A percentile compares a stretch with the other conserved stretches of the same genome.
Conservation (phyloP, 2,888 invertebrate genomes). For the Theodoxus fluviatilis region DNA sequence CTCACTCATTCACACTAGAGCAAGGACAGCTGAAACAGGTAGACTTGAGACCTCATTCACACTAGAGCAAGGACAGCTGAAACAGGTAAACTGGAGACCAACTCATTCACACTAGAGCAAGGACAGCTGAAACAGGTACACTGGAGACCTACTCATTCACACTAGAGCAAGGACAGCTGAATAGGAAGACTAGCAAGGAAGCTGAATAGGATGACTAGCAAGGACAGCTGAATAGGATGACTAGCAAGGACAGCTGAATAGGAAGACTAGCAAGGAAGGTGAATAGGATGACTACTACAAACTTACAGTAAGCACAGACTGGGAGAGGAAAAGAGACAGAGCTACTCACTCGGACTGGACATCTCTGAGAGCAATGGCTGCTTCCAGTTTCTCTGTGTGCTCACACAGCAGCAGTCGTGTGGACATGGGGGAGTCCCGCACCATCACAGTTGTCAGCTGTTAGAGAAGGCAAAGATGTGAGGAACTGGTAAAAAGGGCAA, state of each 20-base stretch:
- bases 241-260: too few species aligned
- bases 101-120: too few species aligned
- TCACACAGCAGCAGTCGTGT: constrained; percentile 74
- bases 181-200: background rate
- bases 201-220: background rate
- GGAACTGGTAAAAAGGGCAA: background rate
- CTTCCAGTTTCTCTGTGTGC: constrained; percentile 82
- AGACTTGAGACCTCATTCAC: too few species aligned
- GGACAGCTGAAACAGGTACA: too few species aligned
- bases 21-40: too few species aligned
- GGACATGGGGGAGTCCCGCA: constrained; percentile 67
- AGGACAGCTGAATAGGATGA: too few species aligned
- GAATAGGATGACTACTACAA: background rate
- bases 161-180: too few species aligned
- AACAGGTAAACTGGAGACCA: too few species aligned
- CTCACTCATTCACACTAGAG: too few species aligned
- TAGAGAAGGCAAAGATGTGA: background rate
- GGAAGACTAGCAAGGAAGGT: background rate
- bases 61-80: too few species aligned
- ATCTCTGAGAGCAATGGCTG: constrained; percentile 76
- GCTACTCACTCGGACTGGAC: constrained; percentile 70
- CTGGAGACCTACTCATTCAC: too few species aligned
- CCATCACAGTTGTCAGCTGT: constrained; percentile 68
- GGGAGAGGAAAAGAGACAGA: too few species aligned
- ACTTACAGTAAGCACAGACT: background rate